phyloP scores from a whole-genome alignment of 2,797 vertebrate genomes.

The Peromyscus nudipes region DNA sequence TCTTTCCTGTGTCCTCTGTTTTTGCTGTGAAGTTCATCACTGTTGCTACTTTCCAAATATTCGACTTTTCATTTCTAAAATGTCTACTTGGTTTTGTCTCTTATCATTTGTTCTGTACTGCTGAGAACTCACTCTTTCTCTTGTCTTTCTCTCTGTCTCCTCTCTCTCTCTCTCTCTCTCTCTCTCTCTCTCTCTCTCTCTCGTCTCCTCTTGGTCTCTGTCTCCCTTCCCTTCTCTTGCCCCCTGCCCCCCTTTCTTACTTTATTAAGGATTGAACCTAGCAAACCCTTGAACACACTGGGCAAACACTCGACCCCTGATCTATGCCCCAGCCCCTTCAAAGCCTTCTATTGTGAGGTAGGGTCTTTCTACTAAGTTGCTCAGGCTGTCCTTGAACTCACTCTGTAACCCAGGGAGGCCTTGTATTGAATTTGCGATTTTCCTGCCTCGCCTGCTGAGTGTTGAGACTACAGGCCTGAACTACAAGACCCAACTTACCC shows the following conservation, averaged over 20 bases:
- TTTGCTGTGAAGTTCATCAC: neutral
- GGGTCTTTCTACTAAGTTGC: neutral
- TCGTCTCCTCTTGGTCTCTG: neutral
- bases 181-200: too few relatives aligned
- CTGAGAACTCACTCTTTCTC: neutral
- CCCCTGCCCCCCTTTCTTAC: neutral
- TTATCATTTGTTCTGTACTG: neutral
- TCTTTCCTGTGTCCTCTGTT: neutral
- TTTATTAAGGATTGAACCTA: neutral
- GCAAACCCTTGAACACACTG: neutral
- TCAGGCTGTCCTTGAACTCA: neutral
- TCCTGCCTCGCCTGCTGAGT: neutral
- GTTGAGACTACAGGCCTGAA: neutral
- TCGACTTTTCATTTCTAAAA: slow-evolving; percentile 22
- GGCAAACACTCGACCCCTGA: neutral
- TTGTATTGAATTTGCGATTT: neutral
- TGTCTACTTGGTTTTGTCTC: neutral
- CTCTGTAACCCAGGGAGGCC: neutral
- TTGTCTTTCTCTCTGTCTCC: neutral
- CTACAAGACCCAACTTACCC: neutral
- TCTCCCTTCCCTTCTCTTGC: too few relatives aligned
- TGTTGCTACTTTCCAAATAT: neutral
- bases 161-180: too few relatives aligned
- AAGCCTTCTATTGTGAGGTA: neutral
- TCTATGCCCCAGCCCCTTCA: neutral